Evolutionary conservation across 2,888 invertebrate species (phyloP).

Genomic region (Morpho deidamia): DNA sequence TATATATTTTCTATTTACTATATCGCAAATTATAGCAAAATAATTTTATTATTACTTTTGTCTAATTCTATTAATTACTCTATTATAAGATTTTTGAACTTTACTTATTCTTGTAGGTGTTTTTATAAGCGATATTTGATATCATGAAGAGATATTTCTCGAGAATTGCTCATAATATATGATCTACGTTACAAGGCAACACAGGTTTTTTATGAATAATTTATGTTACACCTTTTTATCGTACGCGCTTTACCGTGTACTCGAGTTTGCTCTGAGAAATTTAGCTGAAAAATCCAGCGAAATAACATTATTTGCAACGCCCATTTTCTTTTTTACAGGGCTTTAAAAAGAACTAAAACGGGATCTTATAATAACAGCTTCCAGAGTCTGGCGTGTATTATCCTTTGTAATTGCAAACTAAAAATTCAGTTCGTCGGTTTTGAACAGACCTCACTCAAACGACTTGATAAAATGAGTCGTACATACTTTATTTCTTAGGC

Average conservation of each 20-base stretch:
- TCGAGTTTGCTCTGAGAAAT: conserved; percentile 32
- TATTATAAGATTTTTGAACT: too few relatives aligned
- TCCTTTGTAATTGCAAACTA: conserved; percentile 3
- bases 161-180: neutral
- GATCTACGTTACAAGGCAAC: conserved; percentile 30
- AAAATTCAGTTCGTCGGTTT: neutral
- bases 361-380: neutral
- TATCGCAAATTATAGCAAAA: too few relatives aligned
- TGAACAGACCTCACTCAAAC: neutral
- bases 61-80: too few relatives aligned
- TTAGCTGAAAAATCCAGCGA: neutral
- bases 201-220: conserved; percentile 72
- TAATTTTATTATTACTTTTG: too few relatives aligned
- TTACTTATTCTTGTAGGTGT: too few relatives aligned
- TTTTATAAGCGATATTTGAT: too few relatives aligned
- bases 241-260: conserved; percentile 31
- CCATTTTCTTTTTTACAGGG: neutral
- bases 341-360: neutral
- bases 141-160: too few relatives aligned
- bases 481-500: too few relatives aligned
- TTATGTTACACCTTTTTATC: conserved; percentile 63
- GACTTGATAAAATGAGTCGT: too few relatives aligned
- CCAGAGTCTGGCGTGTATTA: neutral
- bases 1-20: too few relatives aligned
- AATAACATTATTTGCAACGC: neutral